These are phyloP conservation scores for Drosophila chauvacae DNA, from an alignment of 1,140 invertebrate genomes.

Conservation along the genomic window DNA sequence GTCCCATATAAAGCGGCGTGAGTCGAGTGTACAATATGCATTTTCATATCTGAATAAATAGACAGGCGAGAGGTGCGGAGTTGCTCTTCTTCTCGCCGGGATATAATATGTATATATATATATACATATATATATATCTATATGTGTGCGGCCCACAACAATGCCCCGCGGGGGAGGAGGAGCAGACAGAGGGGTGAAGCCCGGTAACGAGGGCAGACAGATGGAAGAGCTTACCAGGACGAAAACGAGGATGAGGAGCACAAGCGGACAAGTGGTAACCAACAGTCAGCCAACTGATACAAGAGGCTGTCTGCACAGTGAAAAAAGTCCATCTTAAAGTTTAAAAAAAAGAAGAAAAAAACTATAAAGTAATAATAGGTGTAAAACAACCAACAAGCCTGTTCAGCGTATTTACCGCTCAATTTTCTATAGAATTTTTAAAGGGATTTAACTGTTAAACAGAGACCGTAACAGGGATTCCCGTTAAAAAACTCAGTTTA, in stretches of 20 bases:
- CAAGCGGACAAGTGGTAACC: conserved; percentile 70
- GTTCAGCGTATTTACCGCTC: too few species aligned
- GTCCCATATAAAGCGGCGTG: conserved; percentile 62
- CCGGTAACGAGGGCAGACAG: conserved; percentile 38
- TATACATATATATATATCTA: conserved; percentile 11
- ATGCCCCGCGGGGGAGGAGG: conserved; percentile 7
- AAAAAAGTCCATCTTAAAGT: background rate
- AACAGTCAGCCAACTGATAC: conserved; percentile 71
- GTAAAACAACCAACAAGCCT: too few species aligned
- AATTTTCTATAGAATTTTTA: too few species aligned
- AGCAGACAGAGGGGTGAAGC: background rate
- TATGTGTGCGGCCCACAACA: conserved; percentile 25
- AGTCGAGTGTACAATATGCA: conserved; percentile 77
- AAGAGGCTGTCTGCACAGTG: conserved; percentile 15
- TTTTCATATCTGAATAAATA: conserved; percentile 63
- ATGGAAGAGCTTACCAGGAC: conserved; percentile 43
- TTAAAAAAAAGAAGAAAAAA: too few species aligned
- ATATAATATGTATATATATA: conserved; percentile 19
- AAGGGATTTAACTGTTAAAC: too few species aligned
- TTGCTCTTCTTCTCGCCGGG: conserved; percentile 17
- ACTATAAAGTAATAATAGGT: too few species aligned
- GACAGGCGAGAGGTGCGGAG: conserved; percentile 39
- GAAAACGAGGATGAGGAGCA: conserved; percentile 2
- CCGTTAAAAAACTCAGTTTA: background rate
- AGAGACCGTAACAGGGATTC: too few species aligned